A percentile compares a stretch with the other conserved stretches of the same genome.
Evolutionary conservation across 2,888 invertebrate species (phyloP).

Genomic region (Apeira syringaria): DNA sequence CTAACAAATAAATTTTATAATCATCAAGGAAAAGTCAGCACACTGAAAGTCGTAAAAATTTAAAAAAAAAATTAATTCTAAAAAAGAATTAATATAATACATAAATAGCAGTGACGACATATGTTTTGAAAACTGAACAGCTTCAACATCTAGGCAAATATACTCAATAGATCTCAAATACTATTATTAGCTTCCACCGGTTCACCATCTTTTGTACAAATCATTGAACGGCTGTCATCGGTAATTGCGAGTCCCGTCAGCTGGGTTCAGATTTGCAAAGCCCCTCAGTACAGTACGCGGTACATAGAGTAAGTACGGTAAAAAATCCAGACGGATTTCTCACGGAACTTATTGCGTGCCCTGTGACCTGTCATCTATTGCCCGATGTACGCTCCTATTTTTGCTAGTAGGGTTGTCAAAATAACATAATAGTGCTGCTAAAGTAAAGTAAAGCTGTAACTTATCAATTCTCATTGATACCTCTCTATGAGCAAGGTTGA

Average conservation of each 20-base stretch:
- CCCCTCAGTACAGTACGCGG: constrained; percentile 33
- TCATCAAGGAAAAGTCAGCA: too few relatives aligned
- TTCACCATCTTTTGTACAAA: constrained; percentile 3
- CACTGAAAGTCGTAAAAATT: too few relatives aligned
- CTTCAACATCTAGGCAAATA: constrained; percentile 4
- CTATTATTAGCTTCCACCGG: constrained; percentile 2
- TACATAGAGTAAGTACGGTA: constrained; percentile 3
- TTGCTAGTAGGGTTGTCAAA: constrained; percentile 24
- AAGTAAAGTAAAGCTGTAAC: too few relatives aligned
- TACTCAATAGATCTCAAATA: constrained; percentile 5
- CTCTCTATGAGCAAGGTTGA: too few relatives aligned
- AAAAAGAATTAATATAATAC: too few relatives aligned
- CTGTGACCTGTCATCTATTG: constrained; percentile 34
- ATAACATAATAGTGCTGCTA: too few relatives aligned
- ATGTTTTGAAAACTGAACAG: too few relatives aligned
- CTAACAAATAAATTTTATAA: too few relatives aligned
- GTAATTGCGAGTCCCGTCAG: constrained; percentile 17
- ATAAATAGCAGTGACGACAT: too few relatives aligned
- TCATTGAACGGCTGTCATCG: constrained; percentile 33
- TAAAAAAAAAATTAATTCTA: too few relatives aligned
- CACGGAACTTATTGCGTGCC: constrained; percentile 59
- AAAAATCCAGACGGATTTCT: constrained; percentile 41
- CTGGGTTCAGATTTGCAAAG: neutral
- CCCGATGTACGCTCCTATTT: constrained; percentile 14
- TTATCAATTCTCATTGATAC: too few relatives aligned